These are phyloP conservation scores for Abrostola tripartita DNA, from an alignment of 2,888 invertebrate species.

Conservation along the genomic window DNA sequence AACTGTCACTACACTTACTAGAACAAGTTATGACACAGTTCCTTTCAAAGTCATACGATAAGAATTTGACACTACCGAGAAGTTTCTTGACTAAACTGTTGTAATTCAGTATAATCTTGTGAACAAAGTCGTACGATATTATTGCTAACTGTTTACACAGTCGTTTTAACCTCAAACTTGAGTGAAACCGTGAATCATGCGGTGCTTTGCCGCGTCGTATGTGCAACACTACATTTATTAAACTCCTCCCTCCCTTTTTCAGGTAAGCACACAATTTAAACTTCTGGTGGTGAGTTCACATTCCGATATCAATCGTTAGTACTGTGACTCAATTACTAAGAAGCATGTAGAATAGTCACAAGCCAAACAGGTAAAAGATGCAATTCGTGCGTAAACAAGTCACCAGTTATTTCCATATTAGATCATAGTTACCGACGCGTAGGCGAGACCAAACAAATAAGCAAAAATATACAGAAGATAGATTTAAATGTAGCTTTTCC, in stretches of 20 bases:
- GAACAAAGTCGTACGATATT: conserved; percentile 34
- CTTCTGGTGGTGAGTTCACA: conserved; percentile 54
- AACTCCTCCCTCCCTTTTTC: conserved; percentile 63
- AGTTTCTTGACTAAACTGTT: conserved; percentile 29
- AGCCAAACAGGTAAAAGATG: conserved; percentile 62
- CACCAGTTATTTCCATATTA: conserved; percentile 53
- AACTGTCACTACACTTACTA: conserved; percentile 1
- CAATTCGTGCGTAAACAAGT: conserved; percentile 42
- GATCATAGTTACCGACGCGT: conserved; percentile 48
- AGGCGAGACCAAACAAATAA: conserved; percentile 19
- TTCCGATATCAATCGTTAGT: conserved; percentile 52
- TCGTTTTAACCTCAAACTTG: conserved; percentile 59
- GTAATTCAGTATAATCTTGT: conserved; percentile 32
- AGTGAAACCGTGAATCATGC: conserved; percentile 67
- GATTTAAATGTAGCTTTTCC: conserved; percentile 54
- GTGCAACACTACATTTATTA: conserved; percentile 39
- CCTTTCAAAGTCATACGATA: conserved; percentile 28
- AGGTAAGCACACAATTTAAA: conserved; percentile 58
- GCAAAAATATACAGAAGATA: conserved; percentile 17
- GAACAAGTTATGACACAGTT: conserved; percentile 23
- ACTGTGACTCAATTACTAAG: conserved; percentile 63
- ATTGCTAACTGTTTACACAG: conserved; percentile 62
- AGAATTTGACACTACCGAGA: conserved; percentile 32
- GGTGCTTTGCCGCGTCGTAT: conserved; percentile 49
- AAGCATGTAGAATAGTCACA: conserved; percentile 50